phyloP scores from a whole-genome alignment of 2,888 invertebrate species.

The Xylocampa areola region DNA sequence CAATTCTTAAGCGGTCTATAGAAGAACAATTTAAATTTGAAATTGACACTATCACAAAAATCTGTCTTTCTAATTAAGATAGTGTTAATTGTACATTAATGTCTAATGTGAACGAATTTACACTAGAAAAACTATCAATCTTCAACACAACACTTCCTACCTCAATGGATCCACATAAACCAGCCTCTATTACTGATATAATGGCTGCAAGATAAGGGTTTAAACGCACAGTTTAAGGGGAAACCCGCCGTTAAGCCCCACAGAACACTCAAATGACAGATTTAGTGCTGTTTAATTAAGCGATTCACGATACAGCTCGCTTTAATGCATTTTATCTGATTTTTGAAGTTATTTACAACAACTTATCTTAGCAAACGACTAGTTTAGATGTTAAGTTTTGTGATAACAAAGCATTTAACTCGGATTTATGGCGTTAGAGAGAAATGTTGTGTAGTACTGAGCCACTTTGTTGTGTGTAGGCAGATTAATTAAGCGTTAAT shows the following conservation, averaged over 20 bases:
- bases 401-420: conserved; percentile 53
- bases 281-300: conserved; percentile 87
- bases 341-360: conserved; percentile 76
- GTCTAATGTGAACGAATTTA: neutral
- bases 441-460: conserved; percentile 14
- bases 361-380: conserved; percentile 59
- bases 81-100: neutral
- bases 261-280: conserved; percentile 83
- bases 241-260: conserved; percentile 75
- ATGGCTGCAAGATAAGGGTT: conserved; percentile 80
- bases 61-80: too few species aligned
- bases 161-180: conserved; percentile 74
- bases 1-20: too few species aligned
- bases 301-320: conserved; percentile 75
- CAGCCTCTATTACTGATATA: conserved; percentile 82
- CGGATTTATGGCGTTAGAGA: conserved; percentile 45
- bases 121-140: conserved; percentile 35
- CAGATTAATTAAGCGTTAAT: conserved; percentile 27
- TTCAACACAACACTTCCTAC: conserved; percentile 36
- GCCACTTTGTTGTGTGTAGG: conserved; percentile 18
- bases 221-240: conserved; percentile 78
- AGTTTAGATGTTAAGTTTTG: conserved; percentile 52
- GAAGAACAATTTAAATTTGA: too few species aligned
- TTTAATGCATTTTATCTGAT: conserved; percentile 78
- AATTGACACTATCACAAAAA: too few species aligned